Percentiles rank a stretch among this genome's conserved stretches.
Conservation (phyloP, 2,113 vertebrate genomes). For the Ciconia stormi region DNA sequence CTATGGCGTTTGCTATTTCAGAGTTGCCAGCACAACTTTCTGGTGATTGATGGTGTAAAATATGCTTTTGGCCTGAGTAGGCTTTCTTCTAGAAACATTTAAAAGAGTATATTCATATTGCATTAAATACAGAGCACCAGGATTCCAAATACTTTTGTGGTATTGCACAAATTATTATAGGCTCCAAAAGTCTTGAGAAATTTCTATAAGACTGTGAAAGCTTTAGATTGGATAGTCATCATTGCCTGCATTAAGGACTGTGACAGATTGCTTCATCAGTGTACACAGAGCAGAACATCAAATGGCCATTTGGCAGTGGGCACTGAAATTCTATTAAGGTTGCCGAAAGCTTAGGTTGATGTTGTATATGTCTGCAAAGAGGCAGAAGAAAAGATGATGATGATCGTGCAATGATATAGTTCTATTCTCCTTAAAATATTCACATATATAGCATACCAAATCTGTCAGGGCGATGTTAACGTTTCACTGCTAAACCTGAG, state of each 20-base stretch:
- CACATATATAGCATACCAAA: not conserved
- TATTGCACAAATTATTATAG: slow-evolving; percentile 36
- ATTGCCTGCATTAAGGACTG: slow-evolving; percentile 62
- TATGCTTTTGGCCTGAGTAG: not conserved
- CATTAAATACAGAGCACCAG: slow-evolving; percentile 18
- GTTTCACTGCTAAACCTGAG: not conserved
- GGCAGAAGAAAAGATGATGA: slow-evolving; percentile 44
- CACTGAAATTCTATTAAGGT: slow-evolving; percentile 71
- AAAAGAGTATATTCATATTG: slow-evolving; percentile 40
- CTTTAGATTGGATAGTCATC: slow-evolving; percentile 53
- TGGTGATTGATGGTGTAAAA: slow-evolving; percentile 21
- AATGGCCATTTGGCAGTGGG: slow-evolving; percentile 71
- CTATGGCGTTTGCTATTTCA: not conserved
- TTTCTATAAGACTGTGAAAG: slow-evolving; percentile 57
- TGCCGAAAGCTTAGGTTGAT: slow-evolving; percentile 59
- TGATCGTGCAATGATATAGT: slow-evolving; percentile 23
- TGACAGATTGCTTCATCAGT: slow-evolving; percentile 69
- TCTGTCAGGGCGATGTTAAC: not conserved
- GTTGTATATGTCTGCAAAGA: slow-evolving; percentile 39
- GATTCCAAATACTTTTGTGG: slow-evolving; percentile 48
- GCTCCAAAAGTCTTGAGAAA: slow-evolving; percentile 69
- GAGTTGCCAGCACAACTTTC: slow-evolving; percentile 32
- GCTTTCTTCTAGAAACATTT: slow-evolving; percentile 43
- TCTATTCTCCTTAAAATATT: slow-evolving; percentile 46
- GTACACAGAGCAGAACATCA: slow-evolving; percentile 69